Percentiles rank a stretch among this genome's conserved stretches.
phyloP scores from a whole-genome alignment of 2,113 vertebrate genomes.

The Colistium nudipinnis region DNA sequence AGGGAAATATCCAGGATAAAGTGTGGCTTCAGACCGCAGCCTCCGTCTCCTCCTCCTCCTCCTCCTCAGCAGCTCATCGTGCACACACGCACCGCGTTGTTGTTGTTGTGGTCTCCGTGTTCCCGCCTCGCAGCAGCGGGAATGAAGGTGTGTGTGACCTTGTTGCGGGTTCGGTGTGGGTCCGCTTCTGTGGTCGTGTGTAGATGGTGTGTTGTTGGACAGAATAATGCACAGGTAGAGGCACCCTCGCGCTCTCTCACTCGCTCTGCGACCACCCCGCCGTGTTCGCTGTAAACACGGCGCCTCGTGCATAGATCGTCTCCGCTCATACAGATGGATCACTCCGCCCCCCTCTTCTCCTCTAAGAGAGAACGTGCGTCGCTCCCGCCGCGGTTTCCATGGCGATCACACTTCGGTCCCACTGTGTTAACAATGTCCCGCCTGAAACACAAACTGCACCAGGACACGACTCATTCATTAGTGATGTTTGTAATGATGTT shows the following conservation, averaged over 20 bases:
- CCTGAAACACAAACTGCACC: neutral
- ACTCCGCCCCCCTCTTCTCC: constrained; percentile 31
- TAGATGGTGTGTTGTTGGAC: no score
- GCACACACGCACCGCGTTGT: constrained; percentile 68
- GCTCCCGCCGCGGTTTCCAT: constrained; percentile 54
- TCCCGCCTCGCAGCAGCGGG: constrained; percentile 36
- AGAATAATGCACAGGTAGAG: constrained; percentile 67
- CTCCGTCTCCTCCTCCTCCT: constrained; percentile 66
- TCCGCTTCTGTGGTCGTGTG: neutral
- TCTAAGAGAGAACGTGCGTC: constrained; percentile 39
- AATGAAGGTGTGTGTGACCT: constrained; percentile 5
- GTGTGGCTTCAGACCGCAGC: constrained; percentile 72
- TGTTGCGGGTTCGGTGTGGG: neutral
- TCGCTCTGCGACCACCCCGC: constrained; percentile 53
- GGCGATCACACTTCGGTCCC: constrained; percentile 30
- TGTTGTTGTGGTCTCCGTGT: constrained; percentile 62
- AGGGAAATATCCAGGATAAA: constrained; percentile 68
- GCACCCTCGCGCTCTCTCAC: constrained; percentile 42
- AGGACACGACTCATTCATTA: neutral
- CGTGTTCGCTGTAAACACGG: constrained; percentile 82
- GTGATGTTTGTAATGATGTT: no score
- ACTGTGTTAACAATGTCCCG: neutral
- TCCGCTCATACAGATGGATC: constrained; percentile 29
- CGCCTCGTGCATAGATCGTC: constrained; percentile 74
- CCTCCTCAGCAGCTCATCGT: constrained; percentile 71